Evolutionary conservation across 1,140 invertebrate genomes (phyloP), one percentile per base, ranked within the genome.

Genomic region (Linepithema humile): DNA sequence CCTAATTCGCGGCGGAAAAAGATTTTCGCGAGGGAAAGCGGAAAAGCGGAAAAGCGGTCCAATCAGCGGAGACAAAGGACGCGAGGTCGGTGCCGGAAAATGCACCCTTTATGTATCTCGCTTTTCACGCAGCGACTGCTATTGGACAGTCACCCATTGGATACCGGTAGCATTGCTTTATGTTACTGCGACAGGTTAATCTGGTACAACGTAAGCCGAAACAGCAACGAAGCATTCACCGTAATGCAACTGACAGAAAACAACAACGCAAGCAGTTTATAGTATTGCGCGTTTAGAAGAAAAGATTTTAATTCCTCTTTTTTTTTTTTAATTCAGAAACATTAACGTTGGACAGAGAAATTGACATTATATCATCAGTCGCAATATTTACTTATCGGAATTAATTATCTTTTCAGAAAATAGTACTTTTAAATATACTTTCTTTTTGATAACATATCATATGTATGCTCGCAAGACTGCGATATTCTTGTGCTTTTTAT

Each of bases 41-140:
- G 69, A 86, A 83, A 65, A 83, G 67, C n/a, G n/a, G n/a, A n/a
- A n/a, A n/a, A n/a, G 10, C 60, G 55, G 57, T 70, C 62, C 69
- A 86, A 87, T 87, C 84, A 86, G 64, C 32, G 77, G 15, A 65
- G 62, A 87, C 77, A 87, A 87, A 87, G 85, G 73, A 17, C 62
- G 60, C 73, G 65, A 85, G 73, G 62, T 59, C 35, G 55, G 12
- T 53, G 82, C 45, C n/a, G 60, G 67, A 85, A 86, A 86, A 86
- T 82, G 77, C 69, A n/a, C 43, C 45, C 60, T 86, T 86, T 86
- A 86, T 74, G 23, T 48, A 40, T 38, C 32, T 40, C 29, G 15
- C 60, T 83, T 48, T 87, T 83, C 67, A 57, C 23, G 20, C 69
- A 62, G 20, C n/a, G 40, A 10, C 67, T 12, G 10, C 48, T 10